Evolutionary conservation across 2,797 vertebrate genomes (phyloP), one percentile per base, ranked within the genome.

Genomic region (Chelonia mydas): DNA sequence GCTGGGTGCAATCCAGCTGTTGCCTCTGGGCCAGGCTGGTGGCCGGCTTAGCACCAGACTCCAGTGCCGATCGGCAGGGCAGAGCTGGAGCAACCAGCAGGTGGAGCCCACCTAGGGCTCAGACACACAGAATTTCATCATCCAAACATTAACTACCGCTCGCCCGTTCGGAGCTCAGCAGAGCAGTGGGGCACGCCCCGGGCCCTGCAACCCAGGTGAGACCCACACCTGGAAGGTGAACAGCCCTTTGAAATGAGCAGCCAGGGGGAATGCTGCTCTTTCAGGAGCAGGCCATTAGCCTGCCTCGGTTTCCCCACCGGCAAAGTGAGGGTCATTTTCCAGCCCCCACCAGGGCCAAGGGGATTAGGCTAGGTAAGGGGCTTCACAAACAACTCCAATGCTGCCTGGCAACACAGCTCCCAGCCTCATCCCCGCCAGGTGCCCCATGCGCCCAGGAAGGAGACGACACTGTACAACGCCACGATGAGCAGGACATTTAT

Each of bases 151-250:
- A 21, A 41, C 19, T 11, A 11, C 11, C 41, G 5, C 5, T 10
- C 3, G 5, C 19, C 10, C 3, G 3, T 25, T 68, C 4, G 9
- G 61, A 31, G 59, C 59, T 61, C 31, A 7, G 28, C 57, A 59
- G 31, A 59, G 28, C 28, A 3, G 1, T n/a, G 15, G n/a, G 33
- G n/a, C 4, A 3, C 17, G 10, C 5, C 2, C 68, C 5, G 5
- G n/a, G 8, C n/a, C 68, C 19, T 21, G 68, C 68, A 72, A 41
- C 19, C 9, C 16, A 23, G 5, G 10, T 23, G 68, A 41, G 5
- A 59, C 31, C 59, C 31, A 61, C 31, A 13, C 31, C 10, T 61
- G 28, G 59, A 61, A 33, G 28, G 28, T 1, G 3, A 61, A 31
- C 31, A 61, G 23, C 59, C 31, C 7, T 33, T 61, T 61, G 31